Conservation (phyloP, 2,888 invertebrate genomes). For the Calameuta idolon region DNA sequence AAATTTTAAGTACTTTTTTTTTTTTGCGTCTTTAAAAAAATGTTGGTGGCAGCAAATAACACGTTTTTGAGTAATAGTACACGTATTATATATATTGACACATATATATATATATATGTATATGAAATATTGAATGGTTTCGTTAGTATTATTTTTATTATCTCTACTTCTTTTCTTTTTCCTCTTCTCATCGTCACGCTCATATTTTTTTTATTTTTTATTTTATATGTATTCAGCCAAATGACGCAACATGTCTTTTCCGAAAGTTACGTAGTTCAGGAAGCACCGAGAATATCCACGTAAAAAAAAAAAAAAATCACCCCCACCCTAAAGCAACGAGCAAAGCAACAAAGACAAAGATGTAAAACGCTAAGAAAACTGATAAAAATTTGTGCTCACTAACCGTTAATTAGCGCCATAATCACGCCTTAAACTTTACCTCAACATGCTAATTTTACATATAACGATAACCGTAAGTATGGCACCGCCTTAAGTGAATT, state of each 20-base stretch:
- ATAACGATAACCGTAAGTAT: conserved; percentile 13
- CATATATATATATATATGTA: not conserved
- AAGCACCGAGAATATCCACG: not conserved
- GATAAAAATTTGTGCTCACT: not conserved
- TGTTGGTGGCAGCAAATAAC: conserved; percentile 65
- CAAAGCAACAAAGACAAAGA: not conserved
- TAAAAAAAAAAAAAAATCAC: too few relatives aligned
- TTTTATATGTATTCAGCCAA: not conserved
- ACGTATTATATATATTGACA: not conserved
- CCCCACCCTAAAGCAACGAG: not conserved
- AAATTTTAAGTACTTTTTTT: conserved; percentile 1
- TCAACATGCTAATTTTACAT: not conserved
- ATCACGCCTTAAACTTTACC: conserved; percentile 9
- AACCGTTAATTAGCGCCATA: conserved; percentile 9
- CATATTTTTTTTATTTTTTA: not conserved
- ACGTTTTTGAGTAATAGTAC: conserved; percentile 36
- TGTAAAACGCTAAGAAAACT: not conserved
- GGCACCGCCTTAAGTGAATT: not conserved
- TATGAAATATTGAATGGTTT: not conserved
- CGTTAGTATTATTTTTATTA: not conserved
- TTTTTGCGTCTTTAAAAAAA: conserved; percentile 21
- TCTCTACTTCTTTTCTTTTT: not conserved
- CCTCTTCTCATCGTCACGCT: not conserved
- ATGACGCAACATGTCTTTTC: not conserved
- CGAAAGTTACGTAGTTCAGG: conserved; percentile 2